Base-by-base conservation (phyloP, 2,113 vertebrate species). In the Nerophis ophidion region DNA sequence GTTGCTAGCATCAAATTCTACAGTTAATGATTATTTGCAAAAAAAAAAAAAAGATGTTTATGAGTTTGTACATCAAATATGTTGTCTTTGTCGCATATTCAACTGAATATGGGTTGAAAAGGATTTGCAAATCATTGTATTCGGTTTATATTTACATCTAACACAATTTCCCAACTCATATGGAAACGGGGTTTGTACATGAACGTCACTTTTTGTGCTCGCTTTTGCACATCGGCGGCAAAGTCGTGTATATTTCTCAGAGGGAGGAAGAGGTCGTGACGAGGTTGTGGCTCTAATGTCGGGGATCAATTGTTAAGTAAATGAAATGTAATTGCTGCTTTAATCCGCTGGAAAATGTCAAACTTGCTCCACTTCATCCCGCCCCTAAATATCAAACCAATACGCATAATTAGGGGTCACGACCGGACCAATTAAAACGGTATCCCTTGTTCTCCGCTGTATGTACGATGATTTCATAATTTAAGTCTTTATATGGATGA, bases 351-450 rank as follows among this genome's bases (percentile, higher is more conserved):
- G 71, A 81, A 81, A 76, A 83, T 81, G 84, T 84, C 81, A 84
- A 75, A 74, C 75, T 73, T 53, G 13, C 74, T 84, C 80, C 67
- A 70, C 69, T 76, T 86, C 69, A 82, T 47, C 57, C 44, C 17
- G 48, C 26, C 36, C 74, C 72, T 54, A 78, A 81, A 80, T 82
- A 84, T 85, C 78, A 81, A 81, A 86, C 80, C 79, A 82, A 86
- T 76, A 85, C 54, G 67, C 75, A 79, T 88, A 84, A 86, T 86
- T 83, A 72, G 81, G 79, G 84, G 84, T 85, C 86, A 79, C 62
- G 64, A 66, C 60, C 68, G 61, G 60, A 76, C 54, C 84, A 88
- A 83, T 87, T 82, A 82, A 81, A 83, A 77, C 74, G 63, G 68
- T 72, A 78, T 82, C 70, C 66, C 75, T 80, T 68, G 66, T 75